Evolutionary conservation across 1,140 invertebrate species (phyloP).

Genomic region (Archivesica marissinica): DNA sequence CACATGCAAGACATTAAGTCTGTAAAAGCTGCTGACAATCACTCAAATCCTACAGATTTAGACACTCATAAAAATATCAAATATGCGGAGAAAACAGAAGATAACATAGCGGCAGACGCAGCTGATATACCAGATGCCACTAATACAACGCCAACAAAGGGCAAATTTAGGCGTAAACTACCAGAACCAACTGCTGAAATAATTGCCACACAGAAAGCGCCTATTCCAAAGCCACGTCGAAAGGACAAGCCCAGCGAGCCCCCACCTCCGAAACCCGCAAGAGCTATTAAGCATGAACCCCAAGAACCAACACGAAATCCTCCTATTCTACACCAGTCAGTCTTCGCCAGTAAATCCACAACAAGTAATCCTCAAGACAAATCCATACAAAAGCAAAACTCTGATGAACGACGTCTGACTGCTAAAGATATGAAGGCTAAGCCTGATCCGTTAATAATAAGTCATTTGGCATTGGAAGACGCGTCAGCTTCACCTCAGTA

Average conservation of each 20-base stretch:
- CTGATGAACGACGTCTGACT: constrained; percentile 71
- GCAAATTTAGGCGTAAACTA: constrained; percentile 73
- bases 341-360: background rate
- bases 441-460: constrained; percentile 76
- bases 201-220: constrained; percentile 66
- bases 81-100: background rate
- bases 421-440: constrained; percentile 81
- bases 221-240: constrained; percentile 42
- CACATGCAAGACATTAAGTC: background rate
- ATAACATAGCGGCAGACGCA: background rate
- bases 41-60: background rate
- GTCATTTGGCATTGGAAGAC: constrained; percentile 79
- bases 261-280: constrained; percentile 57
- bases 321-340: constrained; percentile 13
- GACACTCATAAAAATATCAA: background rate
- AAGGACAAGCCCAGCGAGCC: constrained; percentile 63
- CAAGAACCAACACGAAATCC: constrained; percentile 39
- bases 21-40: background rate
- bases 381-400: constrained; percentile 74
- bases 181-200: constrained; percentile 77
- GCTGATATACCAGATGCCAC: constrained; percentile 24
- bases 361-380: constrained; percentile 32
- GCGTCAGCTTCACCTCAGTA: constrained; percentile 79
- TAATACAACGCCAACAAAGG: constrained; percentile 56
- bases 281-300: constrained; percentile 39